phyloP scores from a whole-genome alignment of 2,888 invertebrate genomes.

The Arrhopalites spinosus region DNA sequence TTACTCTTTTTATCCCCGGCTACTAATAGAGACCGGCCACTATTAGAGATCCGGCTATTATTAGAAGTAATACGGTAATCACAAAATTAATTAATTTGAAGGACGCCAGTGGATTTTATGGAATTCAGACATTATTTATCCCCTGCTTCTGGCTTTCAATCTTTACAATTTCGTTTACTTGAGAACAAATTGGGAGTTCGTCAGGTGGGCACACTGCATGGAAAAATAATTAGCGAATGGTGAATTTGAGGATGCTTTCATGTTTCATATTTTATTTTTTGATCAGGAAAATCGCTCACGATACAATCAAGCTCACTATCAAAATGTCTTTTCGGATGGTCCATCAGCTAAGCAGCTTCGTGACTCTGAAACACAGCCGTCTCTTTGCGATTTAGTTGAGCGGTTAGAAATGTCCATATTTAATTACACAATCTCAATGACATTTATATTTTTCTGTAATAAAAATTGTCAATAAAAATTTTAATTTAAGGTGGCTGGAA shows the following conservation, averaged over 20 bases:
- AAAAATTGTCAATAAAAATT: not conserved
- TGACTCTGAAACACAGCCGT: slow-evolving; percentile 80
- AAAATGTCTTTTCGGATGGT: slow-evolving; percentile 80
- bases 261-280: not conserved
- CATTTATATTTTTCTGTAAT: not conserved
- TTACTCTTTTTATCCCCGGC: too few species aligned
- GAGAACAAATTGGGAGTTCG: slow-evolving; percentile 85
- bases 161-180: slow-evolving; percentile 90
- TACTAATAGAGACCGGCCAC: too few species aligned
- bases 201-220: slow-evolving; percentile 62
- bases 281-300: slow-evolving; percentile 81
- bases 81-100: too few species aligned
- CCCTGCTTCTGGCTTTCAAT: slow-evolving; percentile 98
- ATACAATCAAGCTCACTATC: slow-evolving; percentile 88
- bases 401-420: slow-evolving; percentile 58
- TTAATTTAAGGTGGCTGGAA: slow-evolving; percentile 74
- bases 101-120: slow-evolving; percentile 98
- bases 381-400: slow-evolving; percentile 83
- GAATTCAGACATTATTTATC: slow-evolving; percentile 91
- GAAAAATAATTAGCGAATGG: too few species aligned
- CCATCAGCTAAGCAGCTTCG: slow-evolving; percentile 67
- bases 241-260: not conserved
- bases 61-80: too few species aligned
- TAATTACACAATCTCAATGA: too few species aligned
- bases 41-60: too few species aligned